Conservation (phyloP, 1,140 invertebrate species). For the Drosophila punjabiensis region DNA sequence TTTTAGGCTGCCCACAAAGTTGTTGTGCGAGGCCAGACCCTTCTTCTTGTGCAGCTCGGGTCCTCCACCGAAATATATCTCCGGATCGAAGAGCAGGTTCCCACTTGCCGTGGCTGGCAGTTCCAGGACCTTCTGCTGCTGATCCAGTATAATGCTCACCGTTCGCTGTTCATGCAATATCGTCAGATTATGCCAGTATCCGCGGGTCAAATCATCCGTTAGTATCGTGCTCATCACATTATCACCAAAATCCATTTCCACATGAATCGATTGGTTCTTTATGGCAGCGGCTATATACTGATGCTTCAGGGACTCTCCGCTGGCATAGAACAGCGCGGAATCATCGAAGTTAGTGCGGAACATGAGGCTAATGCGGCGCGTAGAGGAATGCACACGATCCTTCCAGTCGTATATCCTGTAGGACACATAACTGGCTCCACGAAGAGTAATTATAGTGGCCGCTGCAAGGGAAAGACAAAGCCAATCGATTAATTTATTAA, state of each 20-base stretch:
- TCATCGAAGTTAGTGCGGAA: conserved; percentile 96
- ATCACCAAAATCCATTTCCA: conserved; percentile 94
- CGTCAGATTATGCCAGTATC: conserved; percentile 96
- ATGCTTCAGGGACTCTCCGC: conserved; percentile 92
- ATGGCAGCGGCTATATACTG: conserved; percentile 94
- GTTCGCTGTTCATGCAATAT: conserved; percentile 91
- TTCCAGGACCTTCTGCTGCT: conserved; percentile 89
- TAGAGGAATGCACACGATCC: conserved; percentile 94
- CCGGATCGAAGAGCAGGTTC: conserved; percentile 95
- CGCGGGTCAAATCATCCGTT: conserved; percentile 89
- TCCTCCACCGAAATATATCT: conserved; percentile 96
- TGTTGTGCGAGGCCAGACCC: conserved; percentile 90
- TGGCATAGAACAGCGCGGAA: conserved; percentile 94
- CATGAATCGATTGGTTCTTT: conserved; percentile 91
- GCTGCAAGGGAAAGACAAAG: conserved; percentile 86
- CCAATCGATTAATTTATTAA: conserved; percentile 13
- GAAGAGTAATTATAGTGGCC: conserved; percentile 93
- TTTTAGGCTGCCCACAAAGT: conserved; percentile 94
- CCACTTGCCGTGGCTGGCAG: conserved; percentile 89
- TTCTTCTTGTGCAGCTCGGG: conserved; percentile 92
- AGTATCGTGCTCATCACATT: conserved; percentile 89
- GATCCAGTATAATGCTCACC: conserved; percentile 91
- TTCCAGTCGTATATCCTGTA: conserved; percentile 97
- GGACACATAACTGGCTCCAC: conserved; percentile 96
- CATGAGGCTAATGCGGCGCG: conserved; percentile 93